Evolutionary conservation across 2,797 vertebrate species (phyloP).

Genomic region (Smutsia gigantea): DNA sequence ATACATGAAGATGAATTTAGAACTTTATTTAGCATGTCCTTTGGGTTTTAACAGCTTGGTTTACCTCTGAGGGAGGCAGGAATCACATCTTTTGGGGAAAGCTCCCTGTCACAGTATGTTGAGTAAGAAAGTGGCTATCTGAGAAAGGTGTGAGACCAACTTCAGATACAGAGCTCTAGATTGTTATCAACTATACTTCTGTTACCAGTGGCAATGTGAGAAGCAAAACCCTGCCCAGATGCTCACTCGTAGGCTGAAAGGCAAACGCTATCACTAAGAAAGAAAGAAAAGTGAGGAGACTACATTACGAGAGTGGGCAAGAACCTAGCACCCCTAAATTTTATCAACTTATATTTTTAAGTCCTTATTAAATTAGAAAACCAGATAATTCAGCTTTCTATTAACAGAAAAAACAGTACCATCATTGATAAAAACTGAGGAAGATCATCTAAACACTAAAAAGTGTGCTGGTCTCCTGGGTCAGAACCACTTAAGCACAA

Average conservation of each 20-base stretch:
- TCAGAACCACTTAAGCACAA: background rate
- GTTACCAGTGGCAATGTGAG: background rate
- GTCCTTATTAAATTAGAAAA: slow-evolving; percentile 29
- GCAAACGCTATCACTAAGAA: background rate
- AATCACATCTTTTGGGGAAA: slow-evolving; percentile 23
- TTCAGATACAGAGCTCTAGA: background rate
- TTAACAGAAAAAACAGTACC: slow-evolving; percentile 4
- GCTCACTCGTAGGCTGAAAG: background rate
- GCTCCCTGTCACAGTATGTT: background rate
- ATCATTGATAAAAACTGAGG: slow-evolving; percentile 8
- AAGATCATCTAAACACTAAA: background rate
- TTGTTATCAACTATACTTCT: slow-evolving; percentile 12
- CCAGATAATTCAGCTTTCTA: background rate
- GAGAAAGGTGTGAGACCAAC: slow-evolving; percentile 18
- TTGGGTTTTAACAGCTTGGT: background rate
- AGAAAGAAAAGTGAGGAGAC: background rate
- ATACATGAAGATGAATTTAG: slow-evolving; percentile 46
- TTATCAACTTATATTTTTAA: background rate
- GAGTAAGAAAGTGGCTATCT: slow-evolving; percentile 16
- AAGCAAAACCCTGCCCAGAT: slow-evolving; percentile 43
- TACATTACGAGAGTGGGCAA: background rate
- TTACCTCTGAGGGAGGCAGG: slow-evolving; percentile 35
- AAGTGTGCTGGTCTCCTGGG: background rate
- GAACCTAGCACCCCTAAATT: background rate
- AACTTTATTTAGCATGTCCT: background rate